Evolutionary conservation across 2,113 vertebrate genomes (phyloP).

Genomic region (Otus sunia): DNA sequence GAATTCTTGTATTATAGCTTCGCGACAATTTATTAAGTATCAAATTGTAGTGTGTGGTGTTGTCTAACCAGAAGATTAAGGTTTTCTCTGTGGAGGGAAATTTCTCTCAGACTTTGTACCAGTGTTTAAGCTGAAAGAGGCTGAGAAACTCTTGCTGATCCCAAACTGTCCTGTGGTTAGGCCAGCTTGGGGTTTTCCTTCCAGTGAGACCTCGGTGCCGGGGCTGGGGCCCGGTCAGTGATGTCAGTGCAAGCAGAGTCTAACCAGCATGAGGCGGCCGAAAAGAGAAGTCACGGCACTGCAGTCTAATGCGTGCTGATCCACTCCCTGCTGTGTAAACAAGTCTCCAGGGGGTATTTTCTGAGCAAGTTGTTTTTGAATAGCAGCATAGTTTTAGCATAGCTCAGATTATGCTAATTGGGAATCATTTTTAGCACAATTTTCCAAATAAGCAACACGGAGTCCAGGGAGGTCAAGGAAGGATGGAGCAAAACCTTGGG

Average conservation of each 20-base stretch:
- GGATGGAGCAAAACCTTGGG: neutral
- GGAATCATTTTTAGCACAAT: neutral
- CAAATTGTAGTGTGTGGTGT: neutral
- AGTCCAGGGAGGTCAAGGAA: neutral
- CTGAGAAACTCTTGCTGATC: neutral
- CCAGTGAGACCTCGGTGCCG: neutral
- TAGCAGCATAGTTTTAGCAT: neutral
- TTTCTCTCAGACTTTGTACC: neutral
- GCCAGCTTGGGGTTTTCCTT: neutral
- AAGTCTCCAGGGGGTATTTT: neutral
- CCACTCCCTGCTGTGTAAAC: neutral
- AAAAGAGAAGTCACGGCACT: neutral
- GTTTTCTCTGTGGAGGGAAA: conserved; percentile 36
- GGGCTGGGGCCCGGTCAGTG: neutral
- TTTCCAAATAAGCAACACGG: neutral
- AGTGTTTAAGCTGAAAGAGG: neutral
- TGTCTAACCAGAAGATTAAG: conserved; percentile 54
- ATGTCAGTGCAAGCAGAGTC: neutral
- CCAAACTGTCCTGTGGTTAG: conserved; percentile 6
- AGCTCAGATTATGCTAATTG: neutral
- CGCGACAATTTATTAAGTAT: conserved; percentile 30
- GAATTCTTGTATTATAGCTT: conserved; percentile 8
- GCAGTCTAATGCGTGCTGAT: neutral
- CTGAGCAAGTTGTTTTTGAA: neutral
- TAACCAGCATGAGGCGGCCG: neutral